Evolutionary conservation across 2,888 invertebrate genomes (phyloP).

Genomic region (Drosophila robusta): DNA sequence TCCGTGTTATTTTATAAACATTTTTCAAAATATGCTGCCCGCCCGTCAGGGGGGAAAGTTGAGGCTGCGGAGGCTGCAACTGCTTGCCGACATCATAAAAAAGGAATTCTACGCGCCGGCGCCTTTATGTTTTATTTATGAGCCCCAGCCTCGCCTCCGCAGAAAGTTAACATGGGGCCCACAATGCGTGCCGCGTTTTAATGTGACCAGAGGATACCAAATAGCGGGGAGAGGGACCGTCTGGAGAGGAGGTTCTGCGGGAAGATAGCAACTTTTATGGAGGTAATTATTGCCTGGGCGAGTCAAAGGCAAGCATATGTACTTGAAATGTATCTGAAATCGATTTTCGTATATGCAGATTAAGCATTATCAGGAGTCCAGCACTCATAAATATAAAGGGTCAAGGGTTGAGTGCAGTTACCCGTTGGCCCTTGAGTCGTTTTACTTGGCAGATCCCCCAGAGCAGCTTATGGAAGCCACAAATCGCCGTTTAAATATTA

Average conservation of each 20-base stretch:
- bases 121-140: slow-evolving; percentile 80
- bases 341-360: slow-evolving; percentile 60
- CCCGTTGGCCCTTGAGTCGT: slow-evolving; percentile 31
- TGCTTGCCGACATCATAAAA: slow-evolving; percentile 71
- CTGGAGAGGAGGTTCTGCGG: slow-evolving; percentile 7
- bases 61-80: slow-evolving; percentile 59
- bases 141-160: slow-evolving; percentile 59
- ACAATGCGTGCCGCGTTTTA: slow-evolving; percentile 70
- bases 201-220: slow-evolving; percentile 41
- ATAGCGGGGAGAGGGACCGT: not conserved
- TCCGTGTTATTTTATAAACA: slow-evolving; percentile 79
- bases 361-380: slow-evolving; percentile 52
- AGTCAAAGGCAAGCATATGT: slow-evolving; percentile 22
- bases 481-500: slow-evolving; percentile 84
- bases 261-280: slow-evolving; percentile 48
- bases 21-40: slow-evolving; percentile 75
- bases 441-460: slow-evolving; percentile 21
- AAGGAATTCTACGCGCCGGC: slow-evolving; percentile 62
- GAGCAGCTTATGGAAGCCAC: slow-evolving; percentile 65
- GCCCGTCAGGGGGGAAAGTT: slow-evolving; percentile 20
- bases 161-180: slow-evolving; percentile 55
- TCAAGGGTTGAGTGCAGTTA: slow-evolving; percentile 55
- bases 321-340: slow-evolving; percentile 34
- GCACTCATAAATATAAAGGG: slow-evolving; percentile 61
- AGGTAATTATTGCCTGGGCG: slow-evolving; percentile 41